Conservation (phyloP, 2,888 invertebrate species). For the Hypomecis atomaria region DNA sequence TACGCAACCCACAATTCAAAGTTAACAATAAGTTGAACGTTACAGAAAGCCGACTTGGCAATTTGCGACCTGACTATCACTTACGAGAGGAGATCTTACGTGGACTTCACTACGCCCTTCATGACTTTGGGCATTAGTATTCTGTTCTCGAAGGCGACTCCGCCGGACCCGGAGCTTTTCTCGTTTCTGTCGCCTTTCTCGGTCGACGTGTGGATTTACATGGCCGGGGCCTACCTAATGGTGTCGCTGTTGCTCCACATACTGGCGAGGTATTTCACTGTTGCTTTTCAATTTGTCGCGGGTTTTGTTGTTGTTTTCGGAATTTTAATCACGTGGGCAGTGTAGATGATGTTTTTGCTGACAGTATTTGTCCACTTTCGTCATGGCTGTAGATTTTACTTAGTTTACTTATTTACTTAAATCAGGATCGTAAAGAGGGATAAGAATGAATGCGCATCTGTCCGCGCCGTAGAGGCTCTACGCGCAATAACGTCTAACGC, state of each 20-base stretch:
- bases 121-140: slow-evolving; percentile 98
- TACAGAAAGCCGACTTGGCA: slow-evolving; percentile 96
- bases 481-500: no score
- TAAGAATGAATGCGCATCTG: no score
- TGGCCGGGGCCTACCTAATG: slow-evolving; percentile 93
- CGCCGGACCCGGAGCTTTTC: slow-evolving; percentile 92
- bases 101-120: slow-evolving; percentile 98
- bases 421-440: no score
- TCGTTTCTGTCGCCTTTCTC: slow-evolving; percentile 96
- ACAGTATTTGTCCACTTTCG: no score
- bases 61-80: slow-evolving; percentile 98
- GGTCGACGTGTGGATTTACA: slow-evolving; percentile 95
- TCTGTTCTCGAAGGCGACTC: slow-evolving; percentile 91
- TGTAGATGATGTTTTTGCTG: no score
- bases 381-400: no score
- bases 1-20: slow-evolving; percentile 3
- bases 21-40: slow-evolving; percentile 33
- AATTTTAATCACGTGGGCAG: not conserved
- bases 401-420: no score
- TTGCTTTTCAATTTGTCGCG: slow-evolving; percentile 9
- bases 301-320: slow-evolving; percentile 14
- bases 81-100: slow-evolving; percentile 92
- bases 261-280: slow-evolving; percentile 87
- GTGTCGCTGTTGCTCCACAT: slow-evolving; percentile 93
- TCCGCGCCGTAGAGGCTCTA: no score